Percentiles rank a stretch among this genome's conserved stretches.
Conservation (phyloP, 2,113 vertebrate species). For the Oreamnos americanus region DNA sequence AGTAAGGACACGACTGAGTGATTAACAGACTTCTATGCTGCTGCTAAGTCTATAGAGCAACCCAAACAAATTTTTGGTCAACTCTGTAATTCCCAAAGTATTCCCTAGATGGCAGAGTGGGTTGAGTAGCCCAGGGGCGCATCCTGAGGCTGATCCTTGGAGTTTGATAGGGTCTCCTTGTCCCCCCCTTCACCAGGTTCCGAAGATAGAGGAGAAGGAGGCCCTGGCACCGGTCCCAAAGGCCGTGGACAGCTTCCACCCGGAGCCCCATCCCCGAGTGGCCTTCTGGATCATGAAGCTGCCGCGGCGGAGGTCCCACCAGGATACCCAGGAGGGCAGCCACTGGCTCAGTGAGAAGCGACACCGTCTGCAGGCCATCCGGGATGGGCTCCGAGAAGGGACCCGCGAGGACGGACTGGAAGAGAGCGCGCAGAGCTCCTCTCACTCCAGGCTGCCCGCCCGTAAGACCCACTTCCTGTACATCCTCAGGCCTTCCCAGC, state of each 20-base stretch:
- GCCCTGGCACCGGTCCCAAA: not conserved
- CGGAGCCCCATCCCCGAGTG: slow-evolving; percentile 7
- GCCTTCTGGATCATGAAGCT: slow-evolving; percentile 72
- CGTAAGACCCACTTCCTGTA: slow-evolving; percentile 67
- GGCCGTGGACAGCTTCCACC: not conserved
- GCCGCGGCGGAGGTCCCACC: slow-evolving; percentile 12
- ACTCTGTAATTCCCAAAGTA: not conserved
- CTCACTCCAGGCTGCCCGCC: not conserved
- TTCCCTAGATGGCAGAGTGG: not conserved
- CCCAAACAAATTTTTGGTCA: not conserved
- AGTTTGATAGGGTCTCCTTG: not conserved
- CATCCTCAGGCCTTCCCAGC: slow-evolving; percentile 54
- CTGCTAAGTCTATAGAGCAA: not conserved
- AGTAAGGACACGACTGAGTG: not conserved
- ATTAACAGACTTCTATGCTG: not conserved
- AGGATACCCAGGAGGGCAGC: not conserved
- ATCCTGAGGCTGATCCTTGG: not conserved
- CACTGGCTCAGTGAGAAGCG: slow-evolving; percentile 59
- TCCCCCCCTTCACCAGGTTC: slow-evolving; percentile 28
- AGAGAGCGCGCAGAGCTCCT: not conserved
- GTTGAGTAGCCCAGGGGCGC: not conserved
- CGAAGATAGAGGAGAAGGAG: slow-evolving; percentile 42
- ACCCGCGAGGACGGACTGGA: not conserved
- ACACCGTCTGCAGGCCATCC: slow-evolving; percentile 74
- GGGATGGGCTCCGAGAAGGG: slow-evolving; percentile 58